A percentile compares a stretch with the other conserved stretches of the same genome.
These are phyloP conservation scores for Allolobophora icterica DNA, from an alignment of 2,888 invertebrate genomes.

Conservation along the genomic window DNA sequence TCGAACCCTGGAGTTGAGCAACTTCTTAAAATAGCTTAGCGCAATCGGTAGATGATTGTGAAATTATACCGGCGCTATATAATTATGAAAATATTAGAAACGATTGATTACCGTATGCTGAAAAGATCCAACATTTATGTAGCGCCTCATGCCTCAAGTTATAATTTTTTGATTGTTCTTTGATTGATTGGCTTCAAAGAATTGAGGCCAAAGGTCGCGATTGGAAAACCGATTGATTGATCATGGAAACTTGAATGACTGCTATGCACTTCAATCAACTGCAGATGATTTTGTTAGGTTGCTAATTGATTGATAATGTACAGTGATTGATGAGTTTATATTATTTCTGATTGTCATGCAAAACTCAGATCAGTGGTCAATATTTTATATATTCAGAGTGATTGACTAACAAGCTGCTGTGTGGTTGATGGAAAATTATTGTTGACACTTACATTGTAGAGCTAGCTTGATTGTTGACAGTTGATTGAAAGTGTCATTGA, in stretches of 20 bases:
- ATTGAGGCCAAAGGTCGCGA: not conserved
- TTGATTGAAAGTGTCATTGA: not conserved
- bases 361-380: not conserved
- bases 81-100: not conserved
- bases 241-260: not conserved
- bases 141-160: not conserved
- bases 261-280: not conserved
- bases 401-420: not conserved
- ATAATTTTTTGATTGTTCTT: conserved; percentile 7
- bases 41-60: not conserved
- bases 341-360: not conserved
- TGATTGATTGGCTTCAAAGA: not conserved
- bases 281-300: not conserved
- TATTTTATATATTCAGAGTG: not conserved
- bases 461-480: not conserved
- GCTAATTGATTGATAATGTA: not conserved
- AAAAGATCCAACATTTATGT: not conserved
- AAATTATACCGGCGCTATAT: not conserved
- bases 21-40: not conserved
- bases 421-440: not conserved
- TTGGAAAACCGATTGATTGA: not conserved
- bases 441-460: not conserved
- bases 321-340: not conserved
- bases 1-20: no score
- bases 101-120: not conserved